Conservation (phyloP, 2,797 vertebrate species). For the Acestrorhynchus altus region DNA sequence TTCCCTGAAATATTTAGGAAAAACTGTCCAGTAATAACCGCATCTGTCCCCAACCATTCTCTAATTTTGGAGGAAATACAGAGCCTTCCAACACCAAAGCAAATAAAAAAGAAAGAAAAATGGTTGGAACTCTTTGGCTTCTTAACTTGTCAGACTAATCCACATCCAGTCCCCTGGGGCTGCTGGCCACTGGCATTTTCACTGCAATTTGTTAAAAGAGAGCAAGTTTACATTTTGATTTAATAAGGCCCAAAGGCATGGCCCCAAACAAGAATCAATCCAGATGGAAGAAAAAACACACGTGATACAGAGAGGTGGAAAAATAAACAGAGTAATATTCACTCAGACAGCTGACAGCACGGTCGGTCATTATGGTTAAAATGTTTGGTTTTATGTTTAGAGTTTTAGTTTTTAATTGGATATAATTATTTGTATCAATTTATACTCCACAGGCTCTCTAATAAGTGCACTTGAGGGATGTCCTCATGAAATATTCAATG, state of each 20-base stretch:
- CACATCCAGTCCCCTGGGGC: slow-evolving; percentile 61
- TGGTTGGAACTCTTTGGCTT: slow-evolving; percentile 64
- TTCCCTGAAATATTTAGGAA: no score
- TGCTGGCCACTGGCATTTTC: slow-evolving; percentile 73
- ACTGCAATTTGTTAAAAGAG: slow-evolving; percentile 73
- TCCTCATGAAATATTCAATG: slow-evolving; percentile 27
- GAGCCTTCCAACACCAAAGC: slow-evolving; percentile 39
- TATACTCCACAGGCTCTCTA: slow-evolving; percentile 7
- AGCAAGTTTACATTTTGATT: slow-evolving; percentile 79
- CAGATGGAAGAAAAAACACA: slow-evolving; percentile 56
- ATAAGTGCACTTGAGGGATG: slow-evolving; percentile 31
- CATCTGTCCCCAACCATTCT: not conserved
- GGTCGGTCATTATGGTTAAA: slow-evolving; percentile 5
- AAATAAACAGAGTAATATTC: slow-evolving; percentile 37
- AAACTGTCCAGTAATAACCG: not conserved
- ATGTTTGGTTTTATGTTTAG: not conserved
- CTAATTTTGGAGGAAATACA: not conserved
- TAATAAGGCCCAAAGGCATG: slow-evolving; percentile 79
- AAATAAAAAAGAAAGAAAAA: slow-evolving; percentile 55
- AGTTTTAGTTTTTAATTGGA: slow-evolving; percentile 14
- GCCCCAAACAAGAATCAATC: slow-evolving; percentile 77
- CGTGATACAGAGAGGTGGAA: slow-evolving; percentile 45
- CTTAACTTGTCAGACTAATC: slow-evolving; percentile 73
- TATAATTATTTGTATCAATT: slow-evolving; percentile 29
- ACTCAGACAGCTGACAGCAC: not conserved